These are phyloP conservation scores for Euleptes europaea DNA, from an alignment of 2,113 vertebrate species.

Conservation along the genomic window DNA sequence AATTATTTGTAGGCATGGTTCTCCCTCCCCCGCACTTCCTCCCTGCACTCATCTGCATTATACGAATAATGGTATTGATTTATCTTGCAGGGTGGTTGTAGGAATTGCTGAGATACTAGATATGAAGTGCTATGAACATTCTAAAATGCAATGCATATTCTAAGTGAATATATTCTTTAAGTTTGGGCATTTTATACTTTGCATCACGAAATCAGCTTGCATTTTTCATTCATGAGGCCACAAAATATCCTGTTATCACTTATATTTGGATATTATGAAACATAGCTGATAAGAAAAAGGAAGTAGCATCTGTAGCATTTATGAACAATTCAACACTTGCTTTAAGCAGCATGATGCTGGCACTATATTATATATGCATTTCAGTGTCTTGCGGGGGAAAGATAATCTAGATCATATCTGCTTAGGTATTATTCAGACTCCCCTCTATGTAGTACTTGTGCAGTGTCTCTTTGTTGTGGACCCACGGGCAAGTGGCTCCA, in stretches of 20 bases:
- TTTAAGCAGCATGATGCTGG: not conserved
- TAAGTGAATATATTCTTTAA: not conserved
- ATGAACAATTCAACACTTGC: not conserved
- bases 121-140: not conserved
- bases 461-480: slow-evolving; percentile 53
- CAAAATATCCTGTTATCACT: slow-evolving; percentile 4
- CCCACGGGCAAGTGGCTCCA: no score
- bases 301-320: not conserved
- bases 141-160: not conserved
- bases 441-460: slow-evolving; percentile 58
- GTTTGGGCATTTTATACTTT: not conserved
- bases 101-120: not conserved
- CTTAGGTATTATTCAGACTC: slow-evolving; percentile 42
- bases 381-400: not conserved
- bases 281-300: not conserved
- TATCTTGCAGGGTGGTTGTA: not conserved
- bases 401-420: slow-evolving; percentile 38
- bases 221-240: not conserved
- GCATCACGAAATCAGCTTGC: not conserved
- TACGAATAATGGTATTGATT: not conserved
- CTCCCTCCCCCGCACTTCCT: not conserved
- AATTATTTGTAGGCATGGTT: not conserved
- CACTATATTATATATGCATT: not conserved
- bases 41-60: not conserved
- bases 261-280: not conserved